A percentile compares a stretch with the other conserved stretches of the same genome.
Evolutionary conservation across 2,888 invertebrate genomes (phyloP).

Genomic region (Sesia apiformis): DNA sequence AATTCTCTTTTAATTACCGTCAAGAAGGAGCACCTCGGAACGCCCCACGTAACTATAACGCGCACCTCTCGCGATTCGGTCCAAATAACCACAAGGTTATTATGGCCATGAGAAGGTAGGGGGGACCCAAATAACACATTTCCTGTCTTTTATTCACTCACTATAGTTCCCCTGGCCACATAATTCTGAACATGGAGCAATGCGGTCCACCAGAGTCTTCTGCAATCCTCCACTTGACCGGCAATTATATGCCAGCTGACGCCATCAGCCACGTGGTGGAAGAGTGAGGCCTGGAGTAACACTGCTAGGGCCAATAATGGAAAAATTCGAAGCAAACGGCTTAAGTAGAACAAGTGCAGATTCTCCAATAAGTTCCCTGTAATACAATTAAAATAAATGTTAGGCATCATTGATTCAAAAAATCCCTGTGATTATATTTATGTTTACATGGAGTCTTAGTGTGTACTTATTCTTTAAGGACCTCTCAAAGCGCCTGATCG

Average conservation of each 20-base stretch:
- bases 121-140: too few relatives aligned
- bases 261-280: conserved; percentile 32
- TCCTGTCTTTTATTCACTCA: neutral
- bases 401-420: too few relatives aligned
- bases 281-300: conserved; percentile 30
- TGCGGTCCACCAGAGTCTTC: conserved; percentile 47
- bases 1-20: too few relatives aligned
- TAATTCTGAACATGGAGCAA: conserved; percentile 47
- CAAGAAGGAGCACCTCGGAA: too few relatives aligned
- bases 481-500: too few relatives aligned
- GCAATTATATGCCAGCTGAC: conserved; percentile 24
- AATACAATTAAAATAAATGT: neutral
- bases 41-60: too few relatives aligned
- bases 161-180: neutral
- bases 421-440: too few relatives aligned
- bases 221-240: conserved; percentile 23
- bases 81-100: too few relatives aligned
- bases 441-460: too few relatives aligned
- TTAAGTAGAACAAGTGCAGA: conserved; percentile 38
- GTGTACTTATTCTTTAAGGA: too few relatives aligned
- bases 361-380: conserved; percentile 26
- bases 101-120: too few relatives aligned
- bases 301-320: conserved; percentile 30
- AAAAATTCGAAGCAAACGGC: conserved; percentile 39
- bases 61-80: too few relatives aligned